phyloP scores from a whole-genome alignment of 2,888 invertebrate genomes.

The Philereme vetulata region DNA sequence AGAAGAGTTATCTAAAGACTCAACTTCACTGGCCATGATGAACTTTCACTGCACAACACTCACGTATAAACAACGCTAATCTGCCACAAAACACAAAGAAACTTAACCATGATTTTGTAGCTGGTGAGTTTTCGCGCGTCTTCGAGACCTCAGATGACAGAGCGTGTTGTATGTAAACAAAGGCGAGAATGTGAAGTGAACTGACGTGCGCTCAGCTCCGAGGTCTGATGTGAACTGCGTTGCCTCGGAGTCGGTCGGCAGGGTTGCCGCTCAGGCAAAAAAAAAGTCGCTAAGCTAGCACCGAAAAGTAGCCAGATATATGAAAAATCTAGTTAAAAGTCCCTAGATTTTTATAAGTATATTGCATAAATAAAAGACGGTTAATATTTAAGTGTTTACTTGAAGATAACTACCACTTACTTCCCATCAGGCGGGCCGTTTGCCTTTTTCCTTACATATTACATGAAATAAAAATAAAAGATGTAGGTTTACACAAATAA shows the following conservation, averaged over 20 bases:
- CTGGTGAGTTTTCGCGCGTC: neutral
- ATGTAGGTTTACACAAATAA: no score
- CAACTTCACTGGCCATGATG: slow-evolving; percentile 69
- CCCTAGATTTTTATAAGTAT: no score
- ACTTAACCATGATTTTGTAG: neutral
- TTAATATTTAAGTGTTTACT: no score
- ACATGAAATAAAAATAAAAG: no score
- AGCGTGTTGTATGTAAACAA: slow-evolving; percentile 69
- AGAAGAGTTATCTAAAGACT: slow-evolving; percentile 71
- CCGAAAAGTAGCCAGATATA: no score
- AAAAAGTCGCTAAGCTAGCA: no score
- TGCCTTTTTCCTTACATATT: no score
- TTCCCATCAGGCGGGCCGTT: no score
- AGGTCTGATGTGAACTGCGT: slow-evolving; percentile 45
- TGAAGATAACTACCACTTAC: no score
- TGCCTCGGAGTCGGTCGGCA: slow-evolving; percentile 30
- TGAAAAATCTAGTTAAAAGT: no score
- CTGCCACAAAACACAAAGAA: slow-evolving; percentile 49
- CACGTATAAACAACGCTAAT: slow-evolving; percentile 41
- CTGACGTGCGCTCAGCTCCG: slow-evolving; percentile 49
- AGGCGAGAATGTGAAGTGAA: slow-evolving; percentile 46
- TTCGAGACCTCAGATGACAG: slow-evolving; percentile 46
- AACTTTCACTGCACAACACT: slow-evolving; percentile 55
- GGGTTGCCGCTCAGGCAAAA: slow-evolving; percentile 10
- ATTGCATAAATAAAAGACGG: no score